These are phyloP conservation scores for Rhagologus leucostigma DNA, from an alignment of 2,113 vertebrate genomes.

Conservation along the genomic window DNA sequence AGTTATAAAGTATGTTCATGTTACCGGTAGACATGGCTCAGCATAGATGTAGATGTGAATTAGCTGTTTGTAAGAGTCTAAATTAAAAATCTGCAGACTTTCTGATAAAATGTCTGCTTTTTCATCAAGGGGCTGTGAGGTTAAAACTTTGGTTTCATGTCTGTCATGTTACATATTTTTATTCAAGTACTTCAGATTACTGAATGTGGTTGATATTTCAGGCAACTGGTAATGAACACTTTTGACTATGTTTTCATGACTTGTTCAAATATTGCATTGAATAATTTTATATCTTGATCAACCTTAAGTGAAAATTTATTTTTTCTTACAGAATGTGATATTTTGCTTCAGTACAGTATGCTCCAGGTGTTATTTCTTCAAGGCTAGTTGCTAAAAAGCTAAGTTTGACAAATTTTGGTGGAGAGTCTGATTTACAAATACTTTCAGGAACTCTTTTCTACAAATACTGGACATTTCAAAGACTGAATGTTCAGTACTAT, in stretches of 20 bases:
- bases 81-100: background rate
- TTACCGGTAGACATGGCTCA: background rate
- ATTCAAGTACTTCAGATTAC: background rate
- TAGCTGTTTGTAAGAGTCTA: background rate
- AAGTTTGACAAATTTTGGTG: background rate
- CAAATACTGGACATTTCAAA: background rate
- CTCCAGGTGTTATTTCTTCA: background rate
- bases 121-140: background rate
- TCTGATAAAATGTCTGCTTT: background rate
- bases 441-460: background rate
- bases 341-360: background rate
- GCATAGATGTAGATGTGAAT: background rate
- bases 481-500: background rate
- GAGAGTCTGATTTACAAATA: background rate
- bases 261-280: background rate
- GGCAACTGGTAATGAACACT: background rate
- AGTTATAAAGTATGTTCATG: background rate
- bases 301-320: background rate
- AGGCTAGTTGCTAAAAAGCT: background rate
- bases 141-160: background rate
- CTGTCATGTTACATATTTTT: background rate
- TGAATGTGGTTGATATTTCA: background rate
- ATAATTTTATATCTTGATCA: background rate
- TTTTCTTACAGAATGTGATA: background rate
- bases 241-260: background rate